Evolutionary conservation across 2,113 vertebrate species (phyloP).

Genomic region (Nothoprocta pentlandii): DNA sequence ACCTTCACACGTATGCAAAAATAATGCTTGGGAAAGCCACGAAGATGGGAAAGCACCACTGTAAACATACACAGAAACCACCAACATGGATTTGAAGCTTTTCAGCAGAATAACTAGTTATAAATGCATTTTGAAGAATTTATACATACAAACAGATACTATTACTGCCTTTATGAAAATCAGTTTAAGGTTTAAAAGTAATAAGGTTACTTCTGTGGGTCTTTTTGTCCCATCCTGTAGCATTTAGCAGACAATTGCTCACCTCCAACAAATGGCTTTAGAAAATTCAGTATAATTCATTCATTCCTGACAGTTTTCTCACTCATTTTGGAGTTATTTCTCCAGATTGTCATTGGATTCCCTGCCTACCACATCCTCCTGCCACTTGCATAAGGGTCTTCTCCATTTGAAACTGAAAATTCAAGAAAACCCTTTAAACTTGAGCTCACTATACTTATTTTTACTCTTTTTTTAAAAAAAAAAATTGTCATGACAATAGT

Average conservation of each 20-base stretch:
- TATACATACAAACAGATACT: background rate
- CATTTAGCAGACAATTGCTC: background rate
- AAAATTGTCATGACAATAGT: background rate
- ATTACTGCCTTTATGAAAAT: background rate
- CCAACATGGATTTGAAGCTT: background rate
- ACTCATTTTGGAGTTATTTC: slow-evolving; percentile 48
- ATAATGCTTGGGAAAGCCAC: background rate
- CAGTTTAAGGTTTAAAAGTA: background rate
- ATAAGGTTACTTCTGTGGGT: background rate
- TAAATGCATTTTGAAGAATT: background rate
- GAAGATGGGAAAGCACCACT: fast-evolving
- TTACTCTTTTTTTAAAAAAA: background rate
- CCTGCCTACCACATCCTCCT: background rate
- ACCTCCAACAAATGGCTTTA: slow-evolving; percentile 16
- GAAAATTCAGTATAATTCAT: slow-evolving; percentile 21
- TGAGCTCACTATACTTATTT: slow-evolving; percentile 40
- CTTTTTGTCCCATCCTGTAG: background rate
- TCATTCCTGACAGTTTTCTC: slow-evolving; percentile 21
- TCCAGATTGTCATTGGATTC: slow-evolving; percentile 28
- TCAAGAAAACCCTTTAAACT: slow-evolving; percentile 52
- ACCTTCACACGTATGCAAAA: background rate
- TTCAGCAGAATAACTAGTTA: background rate
- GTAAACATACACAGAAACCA: background rate
- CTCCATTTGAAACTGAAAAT: slow-evolving; percentile 25
- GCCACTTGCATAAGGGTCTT: slow-evolving; percentile 59